Evolutionary conservation across 2,113 vertebrate genomes (phyloP).

Genomic region (Syngnathoides biaculeatus): DNA sequence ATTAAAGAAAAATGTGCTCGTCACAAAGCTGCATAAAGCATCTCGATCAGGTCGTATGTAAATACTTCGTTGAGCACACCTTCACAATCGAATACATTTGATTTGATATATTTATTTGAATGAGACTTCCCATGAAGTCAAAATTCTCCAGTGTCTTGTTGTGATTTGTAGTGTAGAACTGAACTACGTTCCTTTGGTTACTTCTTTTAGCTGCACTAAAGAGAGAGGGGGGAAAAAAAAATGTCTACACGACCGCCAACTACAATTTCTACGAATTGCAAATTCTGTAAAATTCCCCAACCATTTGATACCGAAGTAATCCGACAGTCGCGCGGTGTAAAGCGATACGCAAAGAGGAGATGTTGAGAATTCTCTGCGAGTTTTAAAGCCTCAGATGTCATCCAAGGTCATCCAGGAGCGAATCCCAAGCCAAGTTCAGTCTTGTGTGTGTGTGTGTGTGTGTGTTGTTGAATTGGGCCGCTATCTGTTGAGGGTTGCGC

Average conservation of each 20-base stretch:
- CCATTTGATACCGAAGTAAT: background rate
- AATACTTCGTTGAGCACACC: too few relatives aligned
- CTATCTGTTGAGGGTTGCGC: slow-evolving; percentile 61
- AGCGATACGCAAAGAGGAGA: slow-evolving; percentile 34
- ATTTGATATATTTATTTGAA: too few relatives aligned
- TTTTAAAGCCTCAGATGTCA: slow-evolving; percentile 63
- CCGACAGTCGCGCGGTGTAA: background rate
- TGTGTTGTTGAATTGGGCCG: slow-evolving; percentile 44
- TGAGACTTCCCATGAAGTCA: too few relatives aligned
- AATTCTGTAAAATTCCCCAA: background rate
- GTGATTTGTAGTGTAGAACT: background rate
- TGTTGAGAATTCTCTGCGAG: slow-evolving; percentile 61
- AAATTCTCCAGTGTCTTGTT: too few relatives aligned
- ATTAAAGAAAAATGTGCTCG: too few relatives aligned
- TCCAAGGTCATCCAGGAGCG: slow-evolving; percentile 51
- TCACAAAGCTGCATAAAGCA: too few relatives aligned
- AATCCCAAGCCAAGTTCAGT: slow-evolving; percentile 62
- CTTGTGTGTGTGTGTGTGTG: slow-evolving; percentile 38
- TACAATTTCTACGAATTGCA: background rate
- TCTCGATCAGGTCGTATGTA: too few relatives aligned
- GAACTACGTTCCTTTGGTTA: background rate
- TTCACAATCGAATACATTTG: too few relatives aligned
- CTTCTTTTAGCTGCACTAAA: background rate
- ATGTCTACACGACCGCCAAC: background rate
- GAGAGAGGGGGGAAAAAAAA: too few relatives aligned